Base-by-base conservation (phyloP, 2,888 invertebrate species). In the Hypomecis atomaria region DNA sequence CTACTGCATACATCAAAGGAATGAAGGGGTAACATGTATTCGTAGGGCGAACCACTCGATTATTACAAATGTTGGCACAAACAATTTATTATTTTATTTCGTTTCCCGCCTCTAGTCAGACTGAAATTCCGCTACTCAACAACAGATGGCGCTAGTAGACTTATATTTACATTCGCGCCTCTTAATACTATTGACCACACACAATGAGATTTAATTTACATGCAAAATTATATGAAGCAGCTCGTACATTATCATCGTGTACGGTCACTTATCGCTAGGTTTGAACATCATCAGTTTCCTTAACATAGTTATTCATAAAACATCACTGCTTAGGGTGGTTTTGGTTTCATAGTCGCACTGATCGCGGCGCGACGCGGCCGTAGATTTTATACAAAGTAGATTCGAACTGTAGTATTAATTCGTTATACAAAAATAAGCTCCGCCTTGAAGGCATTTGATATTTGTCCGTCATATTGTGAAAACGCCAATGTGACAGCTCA, bases 281-380 rank as follows among this genome's bases (percentile, higher is more conserved):
- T 92, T 92, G 92, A 92, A 92, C 92, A 91, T 92, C 88, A 89
- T 91, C 92, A 92, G 92, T 91, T 90, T 88, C 87, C 81, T 88
- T 79, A 66, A 69, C 62, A 48, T 65, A 59, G 62, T 55, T 60
- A 69, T 56, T 56, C 10, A 66, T 50, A 50, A n/a, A 64, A 49
- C 37, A 55, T 49, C 59, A 59, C 55, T 62, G 55, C 64, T 56
- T 55, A 59, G 38, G 37, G 23, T 23, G 23, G 3, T 23, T 23
- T 23, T 23, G 23, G 23, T 23, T 23, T 23, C 23, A 23, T 23
- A 23, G 23, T 23, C 23, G 23, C 23, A 23, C 23, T 23, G 3
- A 23, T 23, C 1, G 3, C 23, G 1, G 23, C 23, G 23, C 23
- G 23, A 23, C 23, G 23, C 23, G 23, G 23, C 23, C 23, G 23